Percentiles rank a stretch among this genome's conserved stretches.
Evolutionary conservation across 2,113 vertebrate genomes (phyloP).

Genomic region (Myrmecophaga tridactyla): DNA sequence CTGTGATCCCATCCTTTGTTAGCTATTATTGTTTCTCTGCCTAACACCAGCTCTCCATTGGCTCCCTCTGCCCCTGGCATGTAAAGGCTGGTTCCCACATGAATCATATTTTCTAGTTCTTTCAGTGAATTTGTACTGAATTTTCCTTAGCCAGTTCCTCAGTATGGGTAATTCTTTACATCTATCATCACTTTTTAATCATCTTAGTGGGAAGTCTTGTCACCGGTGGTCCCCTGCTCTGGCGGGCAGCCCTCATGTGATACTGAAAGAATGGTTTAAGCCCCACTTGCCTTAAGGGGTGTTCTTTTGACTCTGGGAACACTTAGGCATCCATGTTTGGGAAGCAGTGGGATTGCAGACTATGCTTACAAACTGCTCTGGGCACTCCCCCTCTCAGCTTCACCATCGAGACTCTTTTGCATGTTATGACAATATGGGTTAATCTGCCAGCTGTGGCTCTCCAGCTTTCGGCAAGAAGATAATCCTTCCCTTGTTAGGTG

Average conservation of each 20-base stretch:
- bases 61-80: slow-evolving; percentile 4
- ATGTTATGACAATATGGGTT: neutral
- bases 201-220: neutral
- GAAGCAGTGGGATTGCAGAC: neutral
- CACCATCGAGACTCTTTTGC: neutral
- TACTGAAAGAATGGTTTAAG: neutral
- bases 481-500: neutral
- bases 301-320: neutral
- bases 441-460: neutral
- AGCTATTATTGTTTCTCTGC: slow-evolving; percentile 22
- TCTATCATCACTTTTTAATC: neutral
- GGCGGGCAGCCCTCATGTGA: neutral
- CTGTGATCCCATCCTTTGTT: neutral
- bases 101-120: slow-evolving; percentile 10
- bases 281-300: neutral
- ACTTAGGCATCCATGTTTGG: neutral
- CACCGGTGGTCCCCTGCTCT: neutral
- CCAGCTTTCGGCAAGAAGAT: neutral
- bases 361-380: neutral
- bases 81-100: neutral
- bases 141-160: neutral
- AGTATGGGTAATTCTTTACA: neutral
- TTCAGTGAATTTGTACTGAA: neutral
- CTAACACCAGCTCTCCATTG: slow-evolving; percentile 2
- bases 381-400: neutral